phyloP scores from a whole-genome alignment of 2,797 vertebrate genomes.

The Mormyrus hasselquistii region DNA sequence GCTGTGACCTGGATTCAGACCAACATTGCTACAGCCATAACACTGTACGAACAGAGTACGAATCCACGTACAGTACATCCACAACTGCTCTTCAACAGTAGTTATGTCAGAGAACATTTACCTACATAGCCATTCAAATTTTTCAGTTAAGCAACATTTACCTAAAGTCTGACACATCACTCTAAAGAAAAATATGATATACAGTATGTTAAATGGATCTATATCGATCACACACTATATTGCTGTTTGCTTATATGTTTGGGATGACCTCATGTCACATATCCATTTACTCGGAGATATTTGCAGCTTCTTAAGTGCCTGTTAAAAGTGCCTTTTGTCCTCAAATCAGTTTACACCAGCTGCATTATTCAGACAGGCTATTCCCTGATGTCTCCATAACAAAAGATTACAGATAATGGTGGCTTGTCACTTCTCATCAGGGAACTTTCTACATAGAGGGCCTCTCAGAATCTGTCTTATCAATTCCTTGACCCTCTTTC shows the following conservation, averaged over 20 bases:
- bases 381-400: constrained; percentile 29
- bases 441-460: constrained; percentile 27
- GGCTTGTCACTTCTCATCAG: constrained; percentile 29
- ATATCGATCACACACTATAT: neutral
- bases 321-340: constrained; percentile 6
- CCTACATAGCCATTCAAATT: neutral
- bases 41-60: neutral
- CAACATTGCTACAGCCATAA: neutral
- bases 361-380: constrained; percentile 21
- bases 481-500: constrained; percentile 16
- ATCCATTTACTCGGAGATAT: neutral
- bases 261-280: neutral
- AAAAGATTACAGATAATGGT: constrained; percentile 36
- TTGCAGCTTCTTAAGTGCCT: constrained; percentile 4
- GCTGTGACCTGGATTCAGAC: neutral
- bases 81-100: neutral
- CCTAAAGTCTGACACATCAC: neutral
- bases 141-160: neutral
- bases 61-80: neutral
- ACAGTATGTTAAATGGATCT: neutral
- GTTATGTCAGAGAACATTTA: neutral
- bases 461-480: constrained; percentile 19
- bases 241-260: neutral
- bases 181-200: neutral
- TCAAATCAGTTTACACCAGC: constrained; percentile 25